These are phyloP conservation scores for Hippocampus barbouri DNA, from an alignment of 2,113 vertebrate species.

Conservation along the genomic window DNA sequence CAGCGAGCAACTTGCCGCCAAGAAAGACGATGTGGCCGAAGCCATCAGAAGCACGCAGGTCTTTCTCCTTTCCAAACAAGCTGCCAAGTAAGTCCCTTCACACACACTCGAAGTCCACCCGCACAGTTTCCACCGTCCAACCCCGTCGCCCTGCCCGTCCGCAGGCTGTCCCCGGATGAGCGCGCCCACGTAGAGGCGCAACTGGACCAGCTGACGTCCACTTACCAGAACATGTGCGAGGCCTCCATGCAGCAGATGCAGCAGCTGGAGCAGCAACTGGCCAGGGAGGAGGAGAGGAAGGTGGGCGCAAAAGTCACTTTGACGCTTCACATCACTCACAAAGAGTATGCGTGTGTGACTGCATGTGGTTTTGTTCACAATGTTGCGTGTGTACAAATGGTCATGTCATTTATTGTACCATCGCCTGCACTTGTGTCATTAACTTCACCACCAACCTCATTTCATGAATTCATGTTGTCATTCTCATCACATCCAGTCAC, in stretches of 20 bases:
- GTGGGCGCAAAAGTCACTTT: conserved; percentile 67
- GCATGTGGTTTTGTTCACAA: conserved; percentile 45
- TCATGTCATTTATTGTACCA: conserved; percentile 36
- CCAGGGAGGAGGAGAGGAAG: conserved; percentile 90
- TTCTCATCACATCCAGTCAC: conserved; percentile 43
- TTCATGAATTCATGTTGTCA: conserved; percentile 19
- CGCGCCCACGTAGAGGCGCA: conserved; percentile 80
- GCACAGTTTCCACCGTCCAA: neutral
- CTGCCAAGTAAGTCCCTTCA: conserved; percentile 82
- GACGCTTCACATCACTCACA: conserved; percentile 26
- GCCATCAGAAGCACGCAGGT: conserved; percentile 87
- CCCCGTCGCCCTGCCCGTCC: conserved; percentile 1
- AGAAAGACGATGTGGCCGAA: conserved; percentile 87
- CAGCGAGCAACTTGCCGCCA: conserved; percentile 82
- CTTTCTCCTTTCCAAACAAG: conserved; percentile 89
- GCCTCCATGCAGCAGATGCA: conserved; percentile 83
- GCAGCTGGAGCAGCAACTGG: conserved; percentile 86
- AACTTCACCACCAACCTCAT: conserved; percentile 34
- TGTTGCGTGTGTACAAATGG: conserved; percentile 64
- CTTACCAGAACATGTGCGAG: conserved; percentile 83
- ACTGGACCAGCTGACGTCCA: conserved; percentile 76
- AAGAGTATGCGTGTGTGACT: conserved; percentile 31
- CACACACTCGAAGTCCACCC: too few relatives aligned
- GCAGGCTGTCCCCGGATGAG: conserved; percentile 84
- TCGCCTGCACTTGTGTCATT: conserved; percentile 56